phyloP scores from a whole-genome alignment of 2,888 invertebrate species.

The Polydrusus tereticollis region DNA sequence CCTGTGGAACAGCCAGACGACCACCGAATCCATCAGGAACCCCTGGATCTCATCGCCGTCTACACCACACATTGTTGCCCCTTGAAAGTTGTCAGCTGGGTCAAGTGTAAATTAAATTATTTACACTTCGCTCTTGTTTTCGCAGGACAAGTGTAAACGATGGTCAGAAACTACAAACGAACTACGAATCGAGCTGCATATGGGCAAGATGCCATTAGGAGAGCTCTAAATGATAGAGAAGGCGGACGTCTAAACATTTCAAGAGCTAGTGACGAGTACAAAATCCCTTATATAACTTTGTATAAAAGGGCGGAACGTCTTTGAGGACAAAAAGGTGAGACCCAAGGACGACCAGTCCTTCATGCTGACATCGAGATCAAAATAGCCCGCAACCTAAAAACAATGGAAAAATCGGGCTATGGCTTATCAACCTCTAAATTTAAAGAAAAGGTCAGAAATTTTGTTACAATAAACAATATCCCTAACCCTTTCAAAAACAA shows the following conservation, averaged over 20 bases:
- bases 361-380: not conserved
- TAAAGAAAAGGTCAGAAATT: not conserved
- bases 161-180: not conserved
- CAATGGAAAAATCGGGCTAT: not conserved
- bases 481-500: too few relatives aligned
- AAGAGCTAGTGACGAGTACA: not conserved
- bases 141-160: not conserved
- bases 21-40: too few relatives aligned
- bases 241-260: not conserved
- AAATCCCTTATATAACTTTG: not conserved
- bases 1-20: too few relatives aligned
- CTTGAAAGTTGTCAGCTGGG: too few relatives aligned
- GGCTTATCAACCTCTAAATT: not conserved
- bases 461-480: not conserved
- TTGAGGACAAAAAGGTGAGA: not conserved
- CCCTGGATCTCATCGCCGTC: too few relatives aligned
- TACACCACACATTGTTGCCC: too few relatives aligned
- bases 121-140: too few relatives aligned
- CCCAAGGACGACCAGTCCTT: not conserved
- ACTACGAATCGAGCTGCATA: not conserved
- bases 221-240: not conserved
- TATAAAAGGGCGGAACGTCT: not conserved
- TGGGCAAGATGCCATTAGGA: not conserved
- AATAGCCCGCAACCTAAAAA: not conserved
- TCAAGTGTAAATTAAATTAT: too few relatives aligned